Conservation (phyloP, 2,797 vertebrate species). For the Peromyscus eremicus region DNA sequence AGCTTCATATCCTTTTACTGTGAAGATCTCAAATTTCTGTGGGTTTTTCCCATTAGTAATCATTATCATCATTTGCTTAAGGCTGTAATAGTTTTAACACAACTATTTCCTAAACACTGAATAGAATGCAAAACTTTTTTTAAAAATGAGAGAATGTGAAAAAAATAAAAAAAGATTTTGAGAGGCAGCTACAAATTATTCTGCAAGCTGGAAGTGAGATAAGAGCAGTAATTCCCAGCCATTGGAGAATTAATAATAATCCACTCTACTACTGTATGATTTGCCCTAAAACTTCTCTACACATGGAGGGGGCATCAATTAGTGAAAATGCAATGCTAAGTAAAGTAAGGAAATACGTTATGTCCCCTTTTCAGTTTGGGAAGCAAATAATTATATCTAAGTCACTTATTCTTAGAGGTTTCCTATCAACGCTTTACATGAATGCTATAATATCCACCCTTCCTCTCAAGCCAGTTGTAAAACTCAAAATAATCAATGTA, state of each 20-base stretch:
- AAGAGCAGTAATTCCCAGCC: background rate
- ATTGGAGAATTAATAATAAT: background rate
- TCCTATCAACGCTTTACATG: background rate
- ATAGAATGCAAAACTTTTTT: background rate
- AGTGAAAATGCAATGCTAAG: background rate
- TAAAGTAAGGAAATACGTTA: background rate
- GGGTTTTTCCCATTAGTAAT: background rate
- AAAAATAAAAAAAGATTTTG: background rate
- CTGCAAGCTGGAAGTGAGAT: background rate
- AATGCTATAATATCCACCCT: background rate
- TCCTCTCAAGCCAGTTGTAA: background rate
- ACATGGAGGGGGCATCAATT: background rate
- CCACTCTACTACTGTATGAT: background rate
- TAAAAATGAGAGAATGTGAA: background rate
- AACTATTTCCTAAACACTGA: background rate
- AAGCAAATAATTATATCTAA: background rate
- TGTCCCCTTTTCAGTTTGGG: background rate
- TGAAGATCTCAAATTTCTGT: conserved; percentile 18
- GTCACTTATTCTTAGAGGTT: background rate
- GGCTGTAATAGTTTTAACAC: background rate
- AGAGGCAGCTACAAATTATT: background rate
- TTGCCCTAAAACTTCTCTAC: background rate
- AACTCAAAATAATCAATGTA: background rate
- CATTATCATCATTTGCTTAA: background rate
- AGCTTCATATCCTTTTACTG: background rate